Evolutionary conservation across 2,797 vertebrate species (phyloP), one percentile per base, ranked within the genome.

Genomic region (Pipistrellus pipistrellus): DNA sequence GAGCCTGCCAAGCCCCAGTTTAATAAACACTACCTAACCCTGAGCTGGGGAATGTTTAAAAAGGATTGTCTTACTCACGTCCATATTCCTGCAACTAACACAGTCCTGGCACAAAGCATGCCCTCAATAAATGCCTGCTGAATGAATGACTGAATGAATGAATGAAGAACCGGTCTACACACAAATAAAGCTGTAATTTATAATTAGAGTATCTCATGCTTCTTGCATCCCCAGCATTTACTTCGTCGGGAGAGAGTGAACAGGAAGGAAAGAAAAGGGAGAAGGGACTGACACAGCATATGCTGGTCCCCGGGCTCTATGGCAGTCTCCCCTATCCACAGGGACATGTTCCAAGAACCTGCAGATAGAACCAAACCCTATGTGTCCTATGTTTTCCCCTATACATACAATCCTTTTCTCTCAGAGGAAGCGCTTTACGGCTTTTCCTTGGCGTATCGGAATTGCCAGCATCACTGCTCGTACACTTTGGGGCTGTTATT

Each of bases 111-210:
- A 82, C 46, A 82, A 87, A 78, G 62, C 44, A 83, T 38, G 6
- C 4, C 27, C 82, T 90, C 30, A 62, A 78, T 48, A 86, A 88
- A 41, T 76, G 86, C 77, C 35, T 80, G 72, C 4, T 77, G 55
- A 90, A 55, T n/a, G 85, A 88, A 64, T 32, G 85, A 88, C 57
- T 77, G 32, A 77, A 66, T 75, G 55, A 87, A 90, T 30, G n/a
- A 71, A 91, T 30, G 44, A 41, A 41, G 38, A 41, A 41, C 38
- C 6, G 8, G 25, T n/a, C 32, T 23, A 38, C 2, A 75, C 6
- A 91, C n/a, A 84, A 53, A 57, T n/a, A 27, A 82, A 87, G 30
- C 21, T 93, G 38, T 38, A 80, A 32, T 78, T 75, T 80, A 27
- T 55, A 75, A 64, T 21, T 7, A 64, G 18, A 55, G 38, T 17